A percentile compares a stretch with the other conserved stretches of the same genome.
These are phyloP conservation scores for Cercopithecus mona DNA, from an alignment of 2,113 vertebrate species.

Conservation along the genomic window DNA sequence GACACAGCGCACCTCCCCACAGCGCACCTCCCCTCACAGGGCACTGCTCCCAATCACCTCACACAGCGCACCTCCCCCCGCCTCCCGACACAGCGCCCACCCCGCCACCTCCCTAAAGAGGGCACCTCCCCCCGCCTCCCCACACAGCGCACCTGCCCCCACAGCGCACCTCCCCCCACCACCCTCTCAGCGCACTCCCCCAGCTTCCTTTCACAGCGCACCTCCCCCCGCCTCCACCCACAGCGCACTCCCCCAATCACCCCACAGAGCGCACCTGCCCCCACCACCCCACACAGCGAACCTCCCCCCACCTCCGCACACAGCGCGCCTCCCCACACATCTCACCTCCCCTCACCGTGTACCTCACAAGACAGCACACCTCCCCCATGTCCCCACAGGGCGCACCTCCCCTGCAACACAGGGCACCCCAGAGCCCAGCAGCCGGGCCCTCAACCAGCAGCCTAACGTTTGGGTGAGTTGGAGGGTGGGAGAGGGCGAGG, in stretches of 20 bases:
- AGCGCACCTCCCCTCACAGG: not conserved
- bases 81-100: not conserved
- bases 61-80: not conserved
- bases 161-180: too few species aligned
- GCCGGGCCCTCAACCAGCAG: not conserved
- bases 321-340: too few species aligned
- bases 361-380: not conserved
- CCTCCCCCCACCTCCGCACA: not conserved
- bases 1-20: not conserved
- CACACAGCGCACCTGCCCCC: too few species aligned
- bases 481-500: not conserved
- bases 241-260: not conserved
- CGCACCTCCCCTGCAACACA: not conserved
- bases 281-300: not conserved
- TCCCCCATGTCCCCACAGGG: not conserved
- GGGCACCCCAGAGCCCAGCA: too few species aligned
- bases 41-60: too few species aligned
- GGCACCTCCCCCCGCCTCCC: too few species aligned
- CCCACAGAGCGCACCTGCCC: rapidly evolving
- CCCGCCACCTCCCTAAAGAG: not conserved
- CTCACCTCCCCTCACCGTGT: not conserved
- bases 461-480: not conserved
- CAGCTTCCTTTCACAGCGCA: not conserved
- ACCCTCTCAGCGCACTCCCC: rapidly evolving
- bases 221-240: not conserved